A percentile compares a stretch with the other conserved stretches of the same genome.
Evolutionary conservation across 64 coral and sea anemone species (phyloP).

Genomic region (Catalaphyllia jardinei): DNA sequence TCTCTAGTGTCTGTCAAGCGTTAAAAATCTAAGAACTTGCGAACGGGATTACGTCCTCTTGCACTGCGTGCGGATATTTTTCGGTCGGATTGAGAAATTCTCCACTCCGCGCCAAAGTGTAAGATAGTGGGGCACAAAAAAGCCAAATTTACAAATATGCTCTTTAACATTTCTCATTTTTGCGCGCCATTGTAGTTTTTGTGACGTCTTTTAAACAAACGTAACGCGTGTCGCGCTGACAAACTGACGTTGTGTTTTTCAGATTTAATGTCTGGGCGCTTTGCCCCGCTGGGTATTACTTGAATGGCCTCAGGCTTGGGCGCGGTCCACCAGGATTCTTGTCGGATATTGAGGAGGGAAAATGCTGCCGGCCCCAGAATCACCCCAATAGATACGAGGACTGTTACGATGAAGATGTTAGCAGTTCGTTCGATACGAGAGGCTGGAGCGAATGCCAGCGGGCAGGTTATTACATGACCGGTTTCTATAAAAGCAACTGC

Average conservation of each 20-base stretch:
- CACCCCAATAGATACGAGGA: background rate
- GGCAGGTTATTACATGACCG: background rate
- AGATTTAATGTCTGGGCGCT: background rate
- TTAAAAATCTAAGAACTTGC: no score
- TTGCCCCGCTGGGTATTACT: background rate
- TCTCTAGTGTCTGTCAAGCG: no score
- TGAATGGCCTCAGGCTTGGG: background rate
- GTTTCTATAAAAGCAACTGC: conserved; percentile 6
- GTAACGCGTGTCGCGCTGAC: background rate
- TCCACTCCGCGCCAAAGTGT: no score
- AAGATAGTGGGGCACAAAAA: no score
- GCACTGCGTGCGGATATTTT: no score
- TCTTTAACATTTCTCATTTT: background rate
- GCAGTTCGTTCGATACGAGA: background rate
- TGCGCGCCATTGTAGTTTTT: no score
- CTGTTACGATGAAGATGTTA: conserved; percentile 27
- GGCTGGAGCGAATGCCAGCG: background rate
- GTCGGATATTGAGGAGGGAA: background rate
- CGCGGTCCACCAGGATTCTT: background rate
- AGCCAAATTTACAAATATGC: no score
- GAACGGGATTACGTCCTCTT: no score
- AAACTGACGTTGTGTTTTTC: background rate
- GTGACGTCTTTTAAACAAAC: background rate
- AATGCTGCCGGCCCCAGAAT: background rate
- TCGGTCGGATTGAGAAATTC: no score